Evolutionary conservation across 2,113 vertebrate genomes (phyloP).

Genomic region (Vulpes lagopus): DNA sequence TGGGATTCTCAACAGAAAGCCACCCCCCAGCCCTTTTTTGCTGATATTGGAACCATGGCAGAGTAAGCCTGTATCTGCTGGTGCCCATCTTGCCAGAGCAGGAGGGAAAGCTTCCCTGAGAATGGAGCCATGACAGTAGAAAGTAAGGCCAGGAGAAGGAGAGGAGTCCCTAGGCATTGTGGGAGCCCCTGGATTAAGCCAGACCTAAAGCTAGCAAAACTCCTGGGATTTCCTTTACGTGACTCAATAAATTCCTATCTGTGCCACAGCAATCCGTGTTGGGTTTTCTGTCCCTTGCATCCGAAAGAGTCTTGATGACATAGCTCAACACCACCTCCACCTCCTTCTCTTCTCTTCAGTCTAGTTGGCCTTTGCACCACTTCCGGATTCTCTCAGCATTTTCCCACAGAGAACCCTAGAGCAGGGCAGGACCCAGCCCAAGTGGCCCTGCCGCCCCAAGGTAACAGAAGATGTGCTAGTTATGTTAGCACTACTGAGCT

Average conservation of each 20-base stretch:
- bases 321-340: not conserved
- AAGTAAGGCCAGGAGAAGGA: not conserved
- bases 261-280: not conserved
- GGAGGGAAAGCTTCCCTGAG: not conserved
- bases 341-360: not conserved
- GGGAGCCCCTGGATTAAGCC: not conserved
- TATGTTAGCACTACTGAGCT: not conserved
- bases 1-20: not conserved
- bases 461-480: not conserved
- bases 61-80: not conserved
- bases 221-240: not conserved
- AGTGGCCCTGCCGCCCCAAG: not conserved
- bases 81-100: not conserved
- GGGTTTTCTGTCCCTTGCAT: not conserved
- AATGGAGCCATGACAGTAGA: not conserved
- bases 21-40: not conserved
- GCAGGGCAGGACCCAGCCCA: not conserved
- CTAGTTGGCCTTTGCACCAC: not conserved
- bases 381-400: not conserved
- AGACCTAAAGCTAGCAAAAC: not conserved
- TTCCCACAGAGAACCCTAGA: not conserved
- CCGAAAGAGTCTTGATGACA: not conserved
- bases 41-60: not conserved
- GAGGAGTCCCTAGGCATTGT: not conserved
- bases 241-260: not conserved